Evolutionary conservation across 2,113 vertebrate genomes (phyloP).

Genomic region (Pardalotus punctatus): DNA sequence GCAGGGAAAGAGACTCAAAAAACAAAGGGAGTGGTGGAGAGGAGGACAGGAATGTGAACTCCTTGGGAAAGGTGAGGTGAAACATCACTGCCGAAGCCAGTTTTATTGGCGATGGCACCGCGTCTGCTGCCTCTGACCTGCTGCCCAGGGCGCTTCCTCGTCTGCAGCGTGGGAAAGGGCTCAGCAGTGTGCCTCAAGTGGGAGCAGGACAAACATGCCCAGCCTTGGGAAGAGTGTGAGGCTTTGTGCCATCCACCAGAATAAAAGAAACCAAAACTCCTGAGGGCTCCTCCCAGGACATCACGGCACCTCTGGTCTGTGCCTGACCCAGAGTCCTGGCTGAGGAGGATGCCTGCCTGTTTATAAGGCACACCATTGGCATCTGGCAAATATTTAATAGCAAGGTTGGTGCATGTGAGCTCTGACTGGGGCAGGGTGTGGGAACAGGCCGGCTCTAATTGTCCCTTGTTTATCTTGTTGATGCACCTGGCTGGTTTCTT

Average conservation of each 20-base stretch:
- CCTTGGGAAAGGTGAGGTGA: constrained; percentile 44
- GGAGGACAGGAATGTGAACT: background rate
- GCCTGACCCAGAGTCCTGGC: background rate
- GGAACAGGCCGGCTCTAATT: constrained; percentile 37
- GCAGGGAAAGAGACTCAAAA: constrained; percentile 30
- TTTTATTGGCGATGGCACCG: background rate
- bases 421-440: constrained; percentile 50
- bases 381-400: constrained; percentile 37
- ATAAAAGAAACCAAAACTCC: background rate
- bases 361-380: constrained; percentile 8
- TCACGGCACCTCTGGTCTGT: fast-evolving
- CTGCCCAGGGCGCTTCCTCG: background rate
- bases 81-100: background rate
- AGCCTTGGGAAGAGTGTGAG: background rate
- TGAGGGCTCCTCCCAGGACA: background rate
- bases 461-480: constrained; percentile 52
- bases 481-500: constrained; percentile 12
- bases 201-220: background rate
- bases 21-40: constrained; percentile 27
- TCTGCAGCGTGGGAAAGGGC: background rate
- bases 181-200: background rate
- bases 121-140: background rate
- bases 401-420: background rate
- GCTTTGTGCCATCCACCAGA: background rate
- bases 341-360: background rate